A percentile compares a stretch with the other conserved stretches of the same genome.
Conservation (phyloP, 2,888 invertebrate species). For the Hypomecis punctinalis region DNA sequence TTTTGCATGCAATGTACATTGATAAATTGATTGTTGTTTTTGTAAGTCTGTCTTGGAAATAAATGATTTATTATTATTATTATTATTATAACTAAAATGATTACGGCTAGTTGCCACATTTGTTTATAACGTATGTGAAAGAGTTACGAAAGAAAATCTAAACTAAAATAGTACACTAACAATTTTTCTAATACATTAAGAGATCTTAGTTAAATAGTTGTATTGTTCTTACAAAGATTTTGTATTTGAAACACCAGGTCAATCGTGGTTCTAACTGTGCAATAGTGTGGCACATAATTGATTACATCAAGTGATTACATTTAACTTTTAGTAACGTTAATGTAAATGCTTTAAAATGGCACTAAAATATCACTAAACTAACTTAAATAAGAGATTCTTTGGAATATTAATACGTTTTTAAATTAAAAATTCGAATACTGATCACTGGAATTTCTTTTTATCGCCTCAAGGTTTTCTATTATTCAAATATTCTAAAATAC, state of each 20-base stretch:
- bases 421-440: background rate
- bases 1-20: no score
- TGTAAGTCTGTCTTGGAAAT: no score
- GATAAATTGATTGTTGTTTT: no score
- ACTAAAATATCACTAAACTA: constrained; percentile 13
- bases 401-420: background rate
- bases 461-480: no score
- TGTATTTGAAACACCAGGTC: background rate
- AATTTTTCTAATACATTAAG: background rate
- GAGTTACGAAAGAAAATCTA: background rate
- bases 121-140: background rate
- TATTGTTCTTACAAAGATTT: background rate
- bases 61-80: no score
- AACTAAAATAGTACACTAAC: background rate
- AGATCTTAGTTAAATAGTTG: background rate
- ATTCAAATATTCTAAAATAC: no score
- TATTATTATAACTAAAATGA: no score
- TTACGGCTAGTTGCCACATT: background rate
- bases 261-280: background rate
- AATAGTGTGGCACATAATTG: constrained; percentile 14
- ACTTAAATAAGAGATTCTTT: background rate
- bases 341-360: constrained; percentile 22
- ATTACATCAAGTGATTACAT: constrained; percentile 7
- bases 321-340: constrained; percentile 1
- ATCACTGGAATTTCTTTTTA: no score